phyloP scores from a whole-genome alignment of 2,888 invertebrate species.

The Drosophila bunnanda region DNA sequence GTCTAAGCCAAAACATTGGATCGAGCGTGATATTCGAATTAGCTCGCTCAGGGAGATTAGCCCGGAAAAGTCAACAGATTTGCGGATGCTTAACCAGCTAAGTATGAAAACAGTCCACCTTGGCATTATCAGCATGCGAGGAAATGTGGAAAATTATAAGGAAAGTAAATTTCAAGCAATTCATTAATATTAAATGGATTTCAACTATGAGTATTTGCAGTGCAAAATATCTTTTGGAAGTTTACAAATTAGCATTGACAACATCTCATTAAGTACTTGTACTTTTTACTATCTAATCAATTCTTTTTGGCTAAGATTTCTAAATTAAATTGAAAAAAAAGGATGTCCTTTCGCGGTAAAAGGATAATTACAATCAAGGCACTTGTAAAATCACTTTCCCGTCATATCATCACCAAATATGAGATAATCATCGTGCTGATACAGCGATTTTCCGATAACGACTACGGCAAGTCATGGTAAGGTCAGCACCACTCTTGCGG shows the following conservation, averaged over 20 bases:
- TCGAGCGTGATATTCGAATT: conserved; percentile 34
- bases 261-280: no score
- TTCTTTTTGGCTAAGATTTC: background rate
- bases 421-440: conserved; percentile 20
- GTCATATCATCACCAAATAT: conserved; percentile 17
- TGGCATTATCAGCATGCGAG: background rate
- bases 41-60: background rate
- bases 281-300: no score
- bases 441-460: background rate
- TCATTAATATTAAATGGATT: background rate
- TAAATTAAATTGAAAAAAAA: background rate
- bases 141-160: background rate
- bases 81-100: conserved; percentile 8
- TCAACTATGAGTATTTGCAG: background rate
- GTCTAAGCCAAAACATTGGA: conserved; percentile 36
- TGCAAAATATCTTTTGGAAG: no score
- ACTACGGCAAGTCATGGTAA: conserved; percentile 29
- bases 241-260: no score
- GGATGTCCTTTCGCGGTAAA: background rate
- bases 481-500: conserved; percentile 36
- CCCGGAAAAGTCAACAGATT: conserved; percentile 6
- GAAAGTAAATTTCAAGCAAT: background rate
- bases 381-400: conserved; percentile 4
- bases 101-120: conserved; percentile 15
- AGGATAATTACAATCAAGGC: background rate